phyloP scores from a whole-genome alignment of 1,140 invertebrate genomes.

The Polypedilum vanderplanki region DNA sequence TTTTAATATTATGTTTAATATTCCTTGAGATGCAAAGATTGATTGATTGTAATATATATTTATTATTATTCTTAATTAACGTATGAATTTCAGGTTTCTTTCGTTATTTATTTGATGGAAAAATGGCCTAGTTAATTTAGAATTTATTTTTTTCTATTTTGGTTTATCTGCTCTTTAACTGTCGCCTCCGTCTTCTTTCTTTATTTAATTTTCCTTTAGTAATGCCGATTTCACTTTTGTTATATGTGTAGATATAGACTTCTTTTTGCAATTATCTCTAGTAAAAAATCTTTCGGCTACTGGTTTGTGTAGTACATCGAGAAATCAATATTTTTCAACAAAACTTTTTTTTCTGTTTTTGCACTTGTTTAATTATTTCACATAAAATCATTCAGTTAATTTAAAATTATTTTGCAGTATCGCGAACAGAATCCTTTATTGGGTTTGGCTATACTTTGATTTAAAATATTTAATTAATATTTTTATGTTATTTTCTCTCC shows the following conservation, averaged over 20 bases:
- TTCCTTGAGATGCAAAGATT: constrained; percentile 25
- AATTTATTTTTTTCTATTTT: constrained; percentile 1
- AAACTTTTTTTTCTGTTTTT: background rate
- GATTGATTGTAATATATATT: constrained; percentile 23
- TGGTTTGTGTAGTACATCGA: background rate
- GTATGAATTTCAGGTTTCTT: constrained; percentile 7
- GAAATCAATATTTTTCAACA: constrained; percentile 14
- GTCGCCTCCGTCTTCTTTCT: background rate
- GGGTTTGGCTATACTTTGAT: background rate
- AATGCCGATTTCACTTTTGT: background rate
- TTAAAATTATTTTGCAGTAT: background rate
- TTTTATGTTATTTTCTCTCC: background rate
- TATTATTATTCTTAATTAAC: constrained; percentile 22
- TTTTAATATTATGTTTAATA: constrained; percentile 8
- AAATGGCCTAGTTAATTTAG: constrained; percentile 24
- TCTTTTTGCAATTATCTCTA: background rate
- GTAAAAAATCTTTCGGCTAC: constrained; percentile 19
- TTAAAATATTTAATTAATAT: background rate
- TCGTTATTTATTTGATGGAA: background rate
- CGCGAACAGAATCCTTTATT: background rate
- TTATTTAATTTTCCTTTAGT: background rate
- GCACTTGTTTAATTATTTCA: constrained; percentile 11
- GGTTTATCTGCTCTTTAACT: background rate
- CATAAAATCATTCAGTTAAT: background rate
- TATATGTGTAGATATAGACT: background rate